A percentile compares a stretch with the other conserved stretches of the same genome.
These are phyloP conservation scores for Spilosoma lubricipeda DNA, from an alignment of 2,888 invertebrate species.

Conservation along the genomic window DNA sequence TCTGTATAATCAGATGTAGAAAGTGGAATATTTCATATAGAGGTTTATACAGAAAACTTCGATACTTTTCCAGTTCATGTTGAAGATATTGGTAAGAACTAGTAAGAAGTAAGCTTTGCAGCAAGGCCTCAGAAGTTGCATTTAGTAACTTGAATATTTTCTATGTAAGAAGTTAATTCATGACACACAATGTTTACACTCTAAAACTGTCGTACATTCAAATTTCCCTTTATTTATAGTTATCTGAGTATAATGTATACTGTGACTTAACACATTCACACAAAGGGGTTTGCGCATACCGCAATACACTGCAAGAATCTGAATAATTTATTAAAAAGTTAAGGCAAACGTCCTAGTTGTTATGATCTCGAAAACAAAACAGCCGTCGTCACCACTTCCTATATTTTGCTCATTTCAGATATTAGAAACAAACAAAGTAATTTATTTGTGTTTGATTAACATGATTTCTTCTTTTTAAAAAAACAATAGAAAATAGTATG, in stretches of 20 bases:
- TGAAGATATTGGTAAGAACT: neutral
- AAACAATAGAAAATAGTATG: neutral
- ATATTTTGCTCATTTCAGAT: conserved; percentile 10
- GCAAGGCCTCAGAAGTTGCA: neutral
- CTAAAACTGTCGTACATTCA: neutral
- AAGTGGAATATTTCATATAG: conserved; percentile 23
- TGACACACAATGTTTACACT: neutral
- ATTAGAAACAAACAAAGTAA: conserved; percentile 12
- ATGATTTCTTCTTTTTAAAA: neutral
- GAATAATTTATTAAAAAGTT: conserved; percentile 20
- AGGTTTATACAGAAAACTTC: neutral
- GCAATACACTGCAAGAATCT: conserved; percentile 8
- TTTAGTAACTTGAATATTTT: neutral
- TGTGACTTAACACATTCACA: conserved; percentile 4
- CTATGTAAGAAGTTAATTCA: neutral
- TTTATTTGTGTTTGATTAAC: neutral
- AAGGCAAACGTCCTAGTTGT: conserved; percentile 6
- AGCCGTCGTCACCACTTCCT: conserved; percentile 1
- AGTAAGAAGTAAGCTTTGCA: neutral
- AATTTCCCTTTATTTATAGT: no score
- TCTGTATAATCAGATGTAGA: conserved; percentile 40
- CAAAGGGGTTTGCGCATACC: conserved; percentile 16
- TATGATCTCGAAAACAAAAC: conserved; percentile 19
- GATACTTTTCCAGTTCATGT: neutral
- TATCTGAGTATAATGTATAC: neutral